A percentile compares a stretch with the other conserved stretches of the same genome.
Conservation (phyloP, 2,797 vertebrate genomes). For the Karalla daura region DNA sequence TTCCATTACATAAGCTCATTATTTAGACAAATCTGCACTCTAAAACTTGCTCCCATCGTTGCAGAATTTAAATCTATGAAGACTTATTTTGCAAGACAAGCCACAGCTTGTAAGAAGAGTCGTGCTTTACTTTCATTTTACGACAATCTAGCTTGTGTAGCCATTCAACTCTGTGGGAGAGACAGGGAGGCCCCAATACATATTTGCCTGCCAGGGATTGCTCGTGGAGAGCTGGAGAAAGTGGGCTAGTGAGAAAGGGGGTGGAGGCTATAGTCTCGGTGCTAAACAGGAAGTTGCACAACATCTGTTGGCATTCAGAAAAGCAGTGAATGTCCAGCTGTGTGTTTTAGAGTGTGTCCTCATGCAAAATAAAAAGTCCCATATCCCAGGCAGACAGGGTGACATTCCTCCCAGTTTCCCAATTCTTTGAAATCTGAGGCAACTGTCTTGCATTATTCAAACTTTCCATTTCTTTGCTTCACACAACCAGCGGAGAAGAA, state of each 20-base stretch:
- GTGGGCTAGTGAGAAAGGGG: constrained; percentile 53
- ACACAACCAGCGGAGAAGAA: neutral
- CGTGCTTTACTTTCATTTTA: constrained; percentile 1
- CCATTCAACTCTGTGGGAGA: constrained; percentile 23
- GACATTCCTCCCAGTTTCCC: constrained; percentile 58
- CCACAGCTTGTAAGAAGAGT: neutral
- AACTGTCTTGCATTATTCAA: constrained; percentile 29
- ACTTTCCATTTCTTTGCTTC: constrained; percentile 34
- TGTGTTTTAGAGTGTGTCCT: constrained; percentile 54
- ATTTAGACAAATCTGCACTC: constrained; percentile 40
- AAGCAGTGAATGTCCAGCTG: constrained; percentile 72
- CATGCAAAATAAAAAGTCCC: constrained; percentile 36
- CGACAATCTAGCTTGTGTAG: constrained; percentile 4
- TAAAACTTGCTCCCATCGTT: constrained; percentile 5
- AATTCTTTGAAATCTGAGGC: constrained; percentile 47
- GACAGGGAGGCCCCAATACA: constrained; percentile 50
- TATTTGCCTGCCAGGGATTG: constrained; percentile 62
- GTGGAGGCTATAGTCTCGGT: constrained; percentile 59
- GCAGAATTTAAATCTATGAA: constrained; percentile 14
- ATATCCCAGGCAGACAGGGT: constrained; percentile 38
- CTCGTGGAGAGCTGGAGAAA: constrained; percentile 48
- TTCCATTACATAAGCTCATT: constrained; percentile 62
- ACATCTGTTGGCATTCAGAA: constrained; percentile 73
- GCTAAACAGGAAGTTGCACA: constrained; percentile 81
- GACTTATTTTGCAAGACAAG: neutral